A percentile compares a stretch with the other conserved stretches of the same genome.
Evolutionary conservation across 2,888 invertebrate species (phyloP).

Genomic region (Plemyria rubiginata): DNA sequence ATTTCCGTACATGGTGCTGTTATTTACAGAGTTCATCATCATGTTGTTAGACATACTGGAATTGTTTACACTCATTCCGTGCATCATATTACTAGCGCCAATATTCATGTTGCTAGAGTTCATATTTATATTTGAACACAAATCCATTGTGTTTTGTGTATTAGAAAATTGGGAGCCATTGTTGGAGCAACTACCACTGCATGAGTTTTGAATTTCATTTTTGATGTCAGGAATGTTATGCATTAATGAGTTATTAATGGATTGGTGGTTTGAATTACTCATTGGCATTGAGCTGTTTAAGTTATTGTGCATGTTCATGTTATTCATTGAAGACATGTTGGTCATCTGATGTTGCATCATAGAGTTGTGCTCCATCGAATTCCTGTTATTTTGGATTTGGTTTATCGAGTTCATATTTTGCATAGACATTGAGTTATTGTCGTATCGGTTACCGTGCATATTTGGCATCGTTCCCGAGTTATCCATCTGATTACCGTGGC

Average conservation of each 20-base stretch:
- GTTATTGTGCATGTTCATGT: conserved; percentile 75
- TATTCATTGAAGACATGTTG: conserved; percentile 67
- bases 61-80: conserved; percentile 71
- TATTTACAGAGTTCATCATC: conserved; percentile 73
- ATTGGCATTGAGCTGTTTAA: conserved; percentile 73
- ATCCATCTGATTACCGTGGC: conserved; percentile 71
- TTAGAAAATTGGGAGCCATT: conserved; percentile 68
- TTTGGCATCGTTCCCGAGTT: conserved; percentile 64
- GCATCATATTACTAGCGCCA: conserved; percentile 70
- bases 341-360: conserved; percentile 79
- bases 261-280: conserved; percentile 68
- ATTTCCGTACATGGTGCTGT: conserved; percentile 65
- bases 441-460: conserved; percentile 74
- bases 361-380: conserved; percentile 72
- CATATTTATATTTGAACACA: conserved; percentile 73
- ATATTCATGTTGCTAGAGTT: conserved; percentile 69
- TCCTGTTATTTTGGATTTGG: conserved; percentile 75
- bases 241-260: conserved; percentile 73
- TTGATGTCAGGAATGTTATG: conserved; percentile 81
- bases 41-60: conserved; percentile 69
- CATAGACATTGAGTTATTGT: conserved; percentile 69
- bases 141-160: conserved; percentile 71
- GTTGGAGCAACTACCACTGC: conserved; percentile 75
- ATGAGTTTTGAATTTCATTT: conserved; percentile 77
- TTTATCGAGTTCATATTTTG: conserved; percentile 74